These are phyloP conservation scores for Chirona hameri DNA, from an alignment of 2,888 invertebrate genomes.

Conservation along the genomic window DNA sequence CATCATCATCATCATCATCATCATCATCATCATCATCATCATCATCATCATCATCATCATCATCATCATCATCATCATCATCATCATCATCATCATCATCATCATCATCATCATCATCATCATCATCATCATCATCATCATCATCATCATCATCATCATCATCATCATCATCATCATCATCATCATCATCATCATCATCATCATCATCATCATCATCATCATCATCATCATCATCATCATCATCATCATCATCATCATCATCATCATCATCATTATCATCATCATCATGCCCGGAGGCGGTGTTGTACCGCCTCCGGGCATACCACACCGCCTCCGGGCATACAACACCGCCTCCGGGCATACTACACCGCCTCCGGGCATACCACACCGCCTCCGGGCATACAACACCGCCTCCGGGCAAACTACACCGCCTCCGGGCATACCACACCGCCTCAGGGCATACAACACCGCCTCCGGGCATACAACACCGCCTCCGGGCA, in stretches of 20 bases:
- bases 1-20: conserved; percentile 22
- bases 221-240: not conserved
- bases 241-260: not conserved
- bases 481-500: too few relatives aligned
- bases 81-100: not conserved
- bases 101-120: not conserved
- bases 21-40: not conserved
- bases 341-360: too few relatives aligned
- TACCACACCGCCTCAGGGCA: too few relatives aligned
- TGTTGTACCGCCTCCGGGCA: too few relatives aligned
- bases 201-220: not conserved
- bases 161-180: not conserved
- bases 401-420: too few relatives aligned
- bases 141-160: not conserved
- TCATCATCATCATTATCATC: not conserved
- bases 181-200: not conserved
- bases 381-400: too few relatives aligned
- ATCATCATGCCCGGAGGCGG: too few relatives aligned
- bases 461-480: too few relatives aligned
- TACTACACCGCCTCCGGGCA: too few relatives aligned
- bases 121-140: not conserved
- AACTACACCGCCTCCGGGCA: too few relatives aligned
- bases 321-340: too few relatives aligned
- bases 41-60: not conserved
- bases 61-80: not conserved